Conservation (phyloP, 2,113 vertebrate species). For the Pionites leucogaster region DNA sequence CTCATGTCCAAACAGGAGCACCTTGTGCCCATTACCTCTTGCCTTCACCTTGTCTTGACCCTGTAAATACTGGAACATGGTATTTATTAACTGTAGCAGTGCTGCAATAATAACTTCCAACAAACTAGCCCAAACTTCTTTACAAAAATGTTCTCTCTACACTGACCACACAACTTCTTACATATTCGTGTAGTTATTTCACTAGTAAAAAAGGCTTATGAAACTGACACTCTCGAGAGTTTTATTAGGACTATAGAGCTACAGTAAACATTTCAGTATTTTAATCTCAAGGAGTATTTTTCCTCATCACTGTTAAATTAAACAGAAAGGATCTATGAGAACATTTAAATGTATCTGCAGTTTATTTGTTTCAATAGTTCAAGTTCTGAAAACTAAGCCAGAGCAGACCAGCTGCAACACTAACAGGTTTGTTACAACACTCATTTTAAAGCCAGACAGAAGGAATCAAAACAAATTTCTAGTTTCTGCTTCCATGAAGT, state of each 20-base stretch:
- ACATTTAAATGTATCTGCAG: background rate
- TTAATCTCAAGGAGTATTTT: background rate
- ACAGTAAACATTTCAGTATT: background rate
- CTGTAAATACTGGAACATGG: background rate
- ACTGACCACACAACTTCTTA: background rate
- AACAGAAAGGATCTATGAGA: background rate
- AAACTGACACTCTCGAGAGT: background rate
- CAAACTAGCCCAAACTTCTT: background rate
- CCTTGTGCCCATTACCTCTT: background rate
- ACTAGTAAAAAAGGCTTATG: background rate
- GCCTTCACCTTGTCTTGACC: background rate
- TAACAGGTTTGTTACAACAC: background rate
- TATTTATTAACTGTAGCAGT: background rate
- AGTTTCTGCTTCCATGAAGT: background rate
- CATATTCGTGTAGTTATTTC: background rate
- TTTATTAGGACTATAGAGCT: background rate
- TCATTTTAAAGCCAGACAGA: background rate
- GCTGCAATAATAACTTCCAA: background rate
- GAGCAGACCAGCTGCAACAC: background rate
- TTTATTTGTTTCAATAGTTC: background rate
- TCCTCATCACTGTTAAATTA: background rate
- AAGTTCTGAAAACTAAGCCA: background rate
- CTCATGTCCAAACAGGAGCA: background rate
- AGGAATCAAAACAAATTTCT: background rate
- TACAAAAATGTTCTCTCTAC: background rate